Evolutionary conservation across 2,888 invertebrate genomes (phyloP), one percentile per base, ranked within the genome.

Genomic region (Branchellion lobata): DNA sequence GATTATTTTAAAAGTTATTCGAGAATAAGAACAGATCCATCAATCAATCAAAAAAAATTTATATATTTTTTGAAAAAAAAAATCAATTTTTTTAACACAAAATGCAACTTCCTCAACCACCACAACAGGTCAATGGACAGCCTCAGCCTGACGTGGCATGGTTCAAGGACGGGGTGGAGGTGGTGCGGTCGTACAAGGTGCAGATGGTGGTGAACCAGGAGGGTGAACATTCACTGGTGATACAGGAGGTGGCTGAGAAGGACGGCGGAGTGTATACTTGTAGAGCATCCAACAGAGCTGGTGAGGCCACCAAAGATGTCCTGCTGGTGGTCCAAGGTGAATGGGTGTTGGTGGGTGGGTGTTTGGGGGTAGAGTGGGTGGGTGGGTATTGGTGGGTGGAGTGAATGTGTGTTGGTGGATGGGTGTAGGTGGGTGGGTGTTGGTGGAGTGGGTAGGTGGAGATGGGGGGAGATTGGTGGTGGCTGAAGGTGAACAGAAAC

Each of bases 141-240:
- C 80, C 76, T 2, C 31, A 47, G 14, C 80, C 79, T 1, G 79
- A 79, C 68, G 57, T 79, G n/a, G 24, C 74, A 5, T 80, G 80
- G 77, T 71, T 69, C 57, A 71, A 75, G 69, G 53, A 93, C 77
- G 94, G 94, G 76, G 85, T 36, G 34, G 76, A 82, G 78, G 92
- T 97, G 81, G 91, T 91, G 85, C 94, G 96, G 88, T 96, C 96
- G 89, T 91, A 92, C 86, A 93, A 93, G 85, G 87, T 87, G 83
- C 88, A 87, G 85, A 85, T 87, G 82, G 91, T 97, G 86, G 94
- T 97, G 82, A 97, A 97, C 89, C 97, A 97, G 89, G 94, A 94
- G 81, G 97, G 79, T n/a, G 94, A 94, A 88, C 94, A 97, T 88
- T 95, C 97, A 68, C 91, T 98, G 84, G 95, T 97, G 93, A 95